Evolutionary conservation across 2,797 vertebrate species (phyloP), one percentile per base, ranked within the genome.

Genomic region (Oreochromis grahami): DNA sequence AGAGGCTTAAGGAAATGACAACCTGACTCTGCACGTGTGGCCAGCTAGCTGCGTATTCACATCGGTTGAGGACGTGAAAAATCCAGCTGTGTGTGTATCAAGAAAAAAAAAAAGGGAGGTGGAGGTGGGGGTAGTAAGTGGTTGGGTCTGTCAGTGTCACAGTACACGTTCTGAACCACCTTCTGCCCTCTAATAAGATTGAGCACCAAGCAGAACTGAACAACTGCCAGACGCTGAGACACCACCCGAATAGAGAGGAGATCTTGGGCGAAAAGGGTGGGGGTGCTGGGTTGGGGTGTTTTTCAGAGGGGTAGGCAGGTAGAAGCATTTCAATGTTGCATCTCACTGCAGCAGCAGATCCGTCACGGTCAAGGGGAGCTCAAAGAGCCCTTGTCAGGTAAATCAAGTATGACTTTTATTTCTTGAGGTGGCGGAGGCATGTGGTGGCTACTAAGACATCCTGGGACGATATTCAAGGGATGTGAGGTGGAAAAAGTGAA

Each of bases 391-490:
- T 87, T 93, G 91, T 96, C 95, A 96, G 91, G 91, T 94, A 95
- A 96, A 97, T 96, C 92, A 94, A 94, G 81, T 85, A 72, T 94
- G 95, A 96, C 94, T 95, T 95, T 95, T 96, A 95, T 96, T 94
- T 95, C 91, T 94, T 70, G 82, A 85, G 92, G 94, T 94, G 94
- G 94, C 78, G 84, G 89, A 94, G 85, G 88, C 86, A 84, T 38
- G 60, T 79, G 83, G 83, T 76, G 86, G 90, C 90, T 78, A 82
- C 93, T 82, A 89, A 95, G 91, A 90, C 43, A 53, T 94, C 89
- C 88, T 90, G 76, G 58, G 88, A 80, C 19, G 32, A 86, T 85
- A 80, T 89, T 90, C 76, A 78, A 14, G 77, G 81, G 86, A 81
- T 76, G 79, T 8, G 21, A 50, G 50, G 78, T 65, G 84, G 76